These are phyloP conservation scores for Clepsis dumicolana DNA, from an alignment of 2,888 invertebrate species.

Conservation along the genomic window DNA sequence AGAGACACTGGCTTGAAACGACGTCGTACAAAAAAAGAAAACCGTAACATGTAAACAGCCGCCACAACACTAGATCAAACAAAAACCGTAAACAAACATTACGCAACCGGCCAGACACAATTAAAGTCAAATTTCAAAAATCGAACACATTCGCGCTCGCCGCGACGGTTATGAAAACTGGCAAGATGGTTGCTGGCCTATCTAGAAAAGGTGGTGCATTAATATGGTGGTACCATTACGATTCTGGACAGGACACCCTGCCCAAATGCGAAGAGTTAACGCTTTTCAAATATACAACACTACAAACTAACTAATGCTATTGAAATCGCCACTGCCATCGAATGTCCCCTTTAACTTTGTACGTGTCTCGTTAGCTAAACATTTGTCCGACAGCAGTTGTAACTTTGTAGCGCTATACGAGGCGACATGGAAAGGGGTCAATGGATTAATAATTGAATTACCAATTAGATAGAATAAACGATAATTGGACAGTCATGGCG, in stretches of 20 bases:
- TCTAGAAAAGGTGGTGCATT: constrained; percentile 59
- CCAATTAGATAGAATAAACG: constrained; percentile 50
- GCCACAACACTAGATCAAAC: constrained; percentile 10
- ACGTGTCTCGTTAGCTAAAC: background rate
- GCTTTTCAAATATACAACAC: constrained; percentile 39
- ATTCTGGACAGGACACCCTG: constrained; percentile 63
- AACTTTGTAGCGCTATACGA: constrained; percentile 46
- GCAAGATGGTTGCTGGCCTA: constrained; percentile 58
- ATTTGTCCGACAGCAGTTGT: constrained; percentile 1
- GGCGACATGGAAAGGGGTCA: constrained; percentile 62
- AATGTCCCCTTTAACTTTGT: background rate
- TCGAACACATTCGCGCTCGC: constrained; percentile 61
- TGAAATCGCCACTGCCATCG: background rate
- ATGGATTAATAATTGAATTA: constrained; percentile 72
- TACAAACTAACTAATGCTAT: constrained; percentile 21
- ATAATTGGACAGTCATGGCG: constrained; percentile 38
- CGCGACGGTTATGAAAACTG: constrained; percentile 61
- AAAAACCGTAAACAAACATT: constrained; percentile 47
- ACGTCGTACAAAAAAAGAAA: background rate
- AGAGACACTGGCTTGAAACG: background rate
- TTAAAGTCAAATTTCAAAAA: constrained; percentile 49
- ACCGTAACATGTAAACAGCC: background rate
- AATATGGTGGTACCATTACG: constrained; percentile 61
- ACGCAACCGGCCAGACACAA: constrained; percentile 57
- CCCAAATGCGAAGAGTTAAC: constrained; percentile 43